Base-by-base conservation (phyloP, 1,140 invertebrate species). In the Scaptodrosophila lebanonensis region DNA sequence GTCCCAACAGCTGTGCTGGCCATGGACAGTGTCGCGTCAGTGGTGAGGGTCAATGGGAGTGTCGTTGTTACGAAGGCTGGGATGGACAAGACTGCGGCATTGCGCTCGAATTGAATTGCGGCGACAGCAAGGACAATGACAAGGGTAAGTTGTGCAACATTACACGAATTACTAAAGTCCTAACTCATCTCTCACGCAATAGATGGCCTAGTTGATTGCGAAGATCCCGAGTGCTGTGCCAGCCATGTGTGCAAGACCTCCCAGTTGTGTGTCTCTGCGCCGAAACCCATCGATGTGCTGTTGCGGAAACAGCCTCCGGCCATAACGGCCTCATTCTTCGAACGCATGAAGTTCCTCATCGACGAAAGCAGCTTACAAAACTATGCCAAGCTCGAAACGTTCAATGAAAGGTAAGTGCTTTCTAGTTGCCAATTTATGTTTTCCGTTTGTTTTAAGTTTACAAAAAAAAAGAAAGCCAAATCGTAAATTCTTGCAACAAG, bases 311-410 rank as follows among this genome's bases (percentile, higher is more conserved):
- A 98, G 83, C 95, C 97, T 1, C 96, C 97, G 1, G 95, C 96
- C 11, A 95, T 97, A 57, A 98, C 97, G 0, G 97, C 97, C 0
- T 98, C 97, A 0, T 99, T 99, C 90, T 99, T 98, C 87, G 96
- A 99, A 87, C 92, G 96, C 82, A 98, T 98, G 94, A 95, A 97
- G 84, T 99, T 99, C 88, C 90, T 99, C 30, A 98, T 99, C 64
- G 97, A 99, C 88, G 96, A 98, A 87, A 96, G 96, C 84, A 98
- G 97, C 88, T 91, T 99, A 11, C 98, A 99, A 88, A 97, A 95
- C 86, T 99, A 98, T 87, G 97, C 97, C 11, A 93, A 95, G 61
- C 92, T 94, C 71, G 95, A 96, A 76, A 95, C 95, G 3, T 99
- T 99, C 88, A 98, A 98, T 88, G 95, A 98, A 89, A 98, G 95